phyloP scores from a whole-genome alignment of 2,797 vertebrate species.

The Borostomias antarcticus region DNA sequence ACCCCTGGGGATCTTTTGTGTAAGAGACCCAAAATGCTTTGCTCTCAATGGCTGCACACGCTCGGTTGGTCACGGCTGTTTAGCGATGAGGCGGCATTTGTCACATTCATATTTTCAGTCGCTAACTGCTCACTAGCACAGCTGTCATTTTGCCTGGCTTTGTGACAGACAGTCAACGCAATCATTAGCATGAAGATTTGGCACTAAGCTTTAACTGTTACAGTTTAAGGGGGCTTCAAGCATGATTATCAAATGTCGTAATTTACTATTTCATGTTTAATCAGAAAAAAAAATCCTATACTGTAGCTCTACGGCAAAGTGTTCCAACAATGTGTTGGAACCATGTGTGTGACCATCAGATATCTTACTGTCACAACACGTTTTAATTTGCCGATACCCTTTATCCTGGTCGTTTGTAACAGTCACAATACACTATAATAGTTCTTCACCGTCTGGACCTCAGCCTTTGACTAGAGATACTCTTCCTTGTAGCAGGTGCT shows the following conservation, averaged over 20 bases:
- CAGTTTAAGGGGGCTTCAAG: not conserved
- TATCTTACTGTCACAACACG: no score
- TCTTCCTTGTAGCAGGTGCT: constrained; percentile 64
- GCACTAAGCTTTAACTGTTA: not conserved
- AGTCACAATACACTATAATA: no score
- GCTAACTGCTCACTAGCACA: constrained; percentile 53
- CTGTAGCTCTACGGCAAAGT: no score
- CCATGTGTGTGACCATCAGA: no score
- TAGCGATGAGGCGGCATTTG: constrained; percentile 65
- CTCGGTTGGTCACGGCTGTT: constrained; percentile 70
- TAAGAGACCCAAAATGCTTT: constrained; percentile 67
- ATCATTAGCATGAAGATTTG: not conserved
- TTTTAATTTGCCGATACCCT: no score
- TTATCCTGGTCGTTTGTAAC: not conserved
- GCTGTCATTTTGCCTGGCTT: not conserved
- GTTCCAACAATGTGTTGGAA: no score
- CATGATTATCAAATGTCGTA: no score
- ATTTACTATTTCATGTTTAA: no score
- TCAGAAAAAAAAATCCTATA: no score
- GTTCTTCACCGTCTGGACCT: constrained; percentile 15
- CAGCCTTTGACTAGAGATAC: constrained; percentile 8
- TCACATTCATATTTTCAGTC: constrained; percentile 57
- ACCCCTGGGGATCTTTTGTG: constrained; percentile 71
- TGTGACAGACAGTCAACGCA: not conserved
- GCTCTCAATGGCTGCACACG: constrained; percentile 68